Base-by-base conservation (phyloP, 2,113 vertebrate genomes). In the Rhinolophus ferrumequinum region DNA sequence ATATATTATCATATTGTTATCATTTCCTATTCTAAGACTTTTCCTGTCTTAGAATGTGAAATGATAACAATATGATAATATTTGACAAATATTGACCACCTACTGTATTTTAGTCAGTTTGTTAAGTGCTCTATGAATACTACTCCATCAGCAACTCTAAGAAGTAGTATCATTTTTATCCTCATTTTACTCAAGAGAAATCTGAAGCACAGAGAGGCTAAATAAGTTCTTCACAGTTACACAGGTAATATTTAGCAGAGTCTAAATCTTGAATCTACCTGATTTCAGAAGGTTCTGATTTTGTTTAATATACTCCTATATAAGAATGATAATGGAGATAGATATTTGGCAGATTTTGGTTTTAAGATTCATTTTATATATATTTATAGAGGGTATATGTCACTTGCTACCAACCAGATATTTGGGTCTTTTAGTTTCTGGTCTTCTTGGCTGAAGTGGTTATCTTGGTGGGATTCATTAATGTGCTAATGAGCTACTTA, bases 401-500 rank as follows among this genome's bases (percentile, higher is more conserved):
- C 60, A 26, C 4, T 89, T 96, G 92, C 93, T 97, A 80, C 77
- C 69, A 83, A 81, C 7, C 33, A 79, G 79, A 52, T 93, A 66
- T 52, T 41, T 94, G 67, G 38, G 84, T 76, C 84, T 95, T 97
- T 66, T 97, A 87, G 79, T 98, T 98, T 97, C 97, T 54, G 95
- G 98, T 95, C 83, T 95, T 91, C 82, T 83, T 97, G 97, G 95
- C 89, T 98, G 64, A 77, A 96, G 72, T 98, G 96, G 98, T 97
- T 97, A 85, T 93, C 90, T 98, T 94, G 52, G 91, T 95, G 60
- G 87, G 97, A 76, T 60, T 75, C 96, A 96, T 98, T 98, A 97
- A 98, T 97, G 95, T 97, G 94, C 93, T 97, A 93, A 97, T 98
- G 97, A 97, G 97, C 95, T 92, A 47, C 69, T 98, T 97, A 87